phyloP scores from a whole-genome alignment of 2,888 invertebrate species.

The Ormyrus rosae region DNA sequence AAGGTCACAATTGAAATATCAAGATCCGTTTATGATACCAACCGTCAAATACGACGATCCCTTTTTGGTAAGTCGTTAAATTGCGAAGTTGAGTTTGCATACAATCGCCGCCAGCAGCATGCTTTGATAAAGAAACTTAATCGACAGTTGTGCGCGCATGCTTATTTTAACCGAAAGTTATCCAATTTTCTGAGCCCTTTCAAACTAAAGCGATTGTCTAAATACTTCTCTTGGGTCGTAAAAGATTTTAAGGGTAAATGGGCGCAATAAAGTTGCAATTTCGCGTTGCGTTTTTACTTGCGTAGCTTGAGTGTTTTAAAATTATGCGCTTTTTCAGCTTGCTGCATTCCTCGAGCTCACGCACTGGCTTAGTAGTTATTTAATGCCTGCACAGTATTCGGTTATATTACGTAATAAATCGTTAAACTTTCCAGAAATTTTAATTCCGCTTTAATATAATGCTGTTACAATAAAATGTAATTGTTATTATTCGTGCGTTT shows the following conservation, averaged over 20 bases:
- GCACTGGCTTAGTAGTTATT: no score
- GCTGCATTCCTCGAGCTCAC: no score
- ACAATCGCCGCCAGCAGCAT: slow-evolving; percentile 19
- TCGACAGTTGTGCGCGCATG: no score
- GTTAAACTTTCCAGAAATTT: no score
- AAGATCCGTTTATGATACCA: slow-evolving; percentile 46
- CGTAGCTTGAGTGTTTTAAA: not conserved
- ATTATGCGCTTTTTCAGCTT: not conserved
- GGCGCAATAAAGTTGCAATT: not conserved
- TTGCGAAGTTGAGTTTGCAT: slow-evolving; percentile 16
- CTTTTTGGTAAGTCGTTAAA: slow-evolving; percentile 53
- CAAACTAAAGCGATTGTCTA: no score
- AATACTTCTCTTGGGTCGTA: not conserved
- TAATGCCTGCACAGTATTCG: no score
- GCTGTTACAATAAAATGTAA: no score
- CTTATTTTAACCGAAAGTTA: no score
- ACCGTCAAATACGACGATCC: slow-evolving; percentile 56
- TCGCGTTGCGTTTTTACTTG: not conserved
- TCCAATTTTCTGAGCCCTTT: no score
- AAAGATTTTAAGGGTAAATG: not conserved
- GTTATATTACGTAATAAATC: no score
- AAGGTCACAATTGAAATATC: slow-evolving; percentile 52
- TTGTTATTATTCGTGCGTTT: no score
- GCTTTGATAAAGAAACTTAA: slow-evolving; percentile 13
- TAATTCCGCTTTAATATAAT: no score